Base-by-base conservation (phyloP, 2,113 vertebrate genomes). In the Chlamydotis undulata region DNA sequence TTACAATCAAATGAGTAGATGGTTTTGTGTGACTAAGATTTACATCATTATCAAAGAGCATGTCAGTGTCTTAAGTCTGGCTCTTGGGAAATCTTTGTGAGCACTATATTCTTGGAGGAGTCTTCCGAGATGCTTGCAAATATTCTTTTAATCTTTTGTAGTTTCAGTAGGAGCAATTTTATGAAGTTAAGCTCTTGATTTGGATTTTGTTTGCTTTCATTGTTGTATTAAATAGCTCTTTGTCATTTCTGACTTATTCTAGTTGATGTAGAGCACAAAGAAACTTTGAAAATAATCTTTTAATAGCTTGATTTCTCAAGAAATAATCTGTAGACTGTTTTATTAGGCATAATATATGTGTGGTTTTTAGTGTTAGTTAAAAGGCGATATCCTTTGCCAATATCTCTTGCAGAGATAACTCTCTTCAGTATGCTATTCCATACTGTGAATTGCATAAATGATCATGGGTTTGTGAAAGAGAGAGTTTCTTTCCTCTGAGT, bases 1-100 rank as follows among this genome's bases (percentile, higher is more conserved):
- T 97, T 89, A 69, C 74, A 82, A 59, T 89, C 92, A 92, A 94
- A 94, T 80, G 74, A 87, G 83, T 73, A 70, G 83, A 94, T 91
- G 89, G 43, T 69, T 94, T 84, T 79, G 49, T 31, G 77, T 95
- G 96, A 95, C 91, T 95, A 84, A 93, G 60, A 28, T 92, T 84
- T 91, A 92, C 92, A 65, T 96, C 1, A 6, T 84, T 92, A 76
- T 82, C 93, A 74, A 69, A 52, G 50, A 89, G 50, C 50, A 19
- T 35, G 53, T 84, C 69, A 28, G 29, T 43, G 31, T 83, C 64
- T 75, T 25, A 70, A 74, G 69, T 52, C 52, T 86, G 69, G n/a
- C 73, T 91, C 2, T 85, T 87, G 83, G 77, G 80, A 97, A 94
- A 63, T 70, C 56, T 56, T 64, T 83, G 31, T 67, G 63, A 89